Evolutionary conservation across 2,113 vertebrate species (phyloP), one percentile per base, ranked within the genome.

Genomic region (Cygnus atratus): DNA sequence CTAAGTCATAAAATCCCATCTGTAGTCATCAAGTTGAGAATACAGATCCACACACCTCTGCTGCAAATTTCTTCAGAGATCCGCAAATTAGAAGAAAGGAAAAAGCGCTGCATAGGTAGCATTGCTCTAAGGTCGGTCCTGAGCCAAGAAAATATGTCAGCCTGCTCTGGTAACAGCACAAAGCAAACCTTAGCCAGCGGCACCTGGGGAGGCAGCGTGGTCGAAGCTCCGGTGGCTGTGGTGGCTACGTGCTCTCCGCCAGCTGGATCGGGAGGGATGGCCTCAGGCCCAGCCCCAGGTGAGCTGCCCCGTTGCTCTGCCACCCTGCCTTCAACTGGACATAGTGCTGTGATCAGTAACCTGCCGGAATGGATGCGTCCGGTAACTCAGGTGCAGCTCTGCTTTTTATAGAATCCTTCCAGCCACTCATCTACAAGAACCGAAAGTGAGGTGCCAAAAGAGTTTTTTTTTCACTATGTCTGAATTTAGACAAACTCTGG

Each of bases 321-420:
- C 21, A 41, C 55, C 12, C 11, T 6, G 3, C 10, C 44, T 41
- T 91, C 0, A 0, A 2, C 0, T 87, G 72, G 55, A 70, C 46
- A 48, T 55, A 48, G 39, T 65, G 18, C 22, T 0, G 7, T 65
- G 39, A 31, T 19, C 3, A 26, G 66, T 74, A 37, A 46, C 76
- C 54, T 31, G 3, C 48, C 1, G 0, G 21, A 25, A 33, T 20
- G 24, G 39, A 15, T 80, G 80, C 4, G 2, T 43, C 5, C 0
- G 3, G 3, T 48, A 70, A 41, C 24, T 75, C 0, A 0, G 18
- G 35, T 74, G 52, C 66, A 88, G 31, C 50, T 78, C 33, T 55
- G 55, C 55, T 92, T 46, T 48, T 12, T 62, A 8, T 41, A 13
- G 29, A 41, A 44, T 70, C 15, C 26, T 85, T 89, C 43, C 46